Evolutionary conservation across 2,797 vertebrate species (phyloP).

Genomic region (Pseudochirops cupreus): DNA sequence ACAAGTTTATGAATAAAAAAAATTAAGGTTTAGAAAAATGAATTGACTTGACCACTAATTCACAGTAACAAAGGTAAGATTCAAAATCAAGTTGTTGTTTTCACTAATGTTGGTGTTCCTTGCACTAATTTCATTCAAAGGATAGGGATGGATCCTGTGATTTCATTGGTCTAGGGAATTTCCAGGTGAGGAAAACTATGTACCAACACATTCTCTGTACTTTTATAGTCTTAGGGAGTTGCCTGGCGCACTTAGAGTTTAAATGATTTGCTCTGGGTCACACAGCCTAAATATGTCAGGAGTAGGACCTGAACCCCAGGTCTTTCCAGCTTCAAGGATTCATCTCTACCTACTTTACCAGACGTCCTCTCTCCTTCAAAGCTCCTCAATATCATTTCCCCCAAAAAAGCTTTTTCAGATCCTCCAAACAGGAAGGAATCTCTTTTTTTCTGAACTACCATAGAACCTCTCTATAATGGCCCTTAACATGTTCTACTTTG

Average conservation of each 20-base stretch:
- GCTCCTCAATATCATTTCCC: neutral
- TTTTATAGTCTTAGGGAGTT: neutral
- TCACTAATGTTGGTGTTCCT: neutral
- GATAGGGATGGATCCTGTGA: neutral
- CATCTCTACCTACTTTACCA: neutral
- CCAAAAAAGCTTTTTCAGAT: neutral
- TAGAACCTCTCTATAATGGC: neutral
- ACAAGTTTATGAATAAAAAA: neutral
- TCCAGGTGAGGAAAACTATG: neutral
- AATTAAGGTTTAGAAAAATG: neutral
- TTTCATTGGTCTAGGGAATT: neutral
- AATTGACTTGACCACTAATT: neutral
- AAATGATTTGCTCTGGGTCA: neutral
- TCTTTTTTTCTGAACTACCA: neutral
- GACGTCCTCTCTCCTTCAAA: neutral
- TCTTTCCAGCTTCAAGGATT: neutral
- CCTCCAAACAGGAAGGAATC: neutral
- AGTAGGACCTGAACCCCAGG: neutral
- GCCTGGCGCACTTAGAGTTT: neutral
- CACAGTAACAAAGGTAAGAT: neutral
- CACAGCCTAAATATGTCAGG: neutral
- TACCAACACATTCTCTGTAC: neutral
- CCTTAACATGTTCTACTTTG: neutral
- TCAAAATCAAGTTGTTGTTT: neutral
- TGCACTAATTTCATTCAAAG: neutral